Evolutionary conservation across 2,888 invertebrate genomes (phyloP).

Genomic region (Pterostichus madidus): DNA sequence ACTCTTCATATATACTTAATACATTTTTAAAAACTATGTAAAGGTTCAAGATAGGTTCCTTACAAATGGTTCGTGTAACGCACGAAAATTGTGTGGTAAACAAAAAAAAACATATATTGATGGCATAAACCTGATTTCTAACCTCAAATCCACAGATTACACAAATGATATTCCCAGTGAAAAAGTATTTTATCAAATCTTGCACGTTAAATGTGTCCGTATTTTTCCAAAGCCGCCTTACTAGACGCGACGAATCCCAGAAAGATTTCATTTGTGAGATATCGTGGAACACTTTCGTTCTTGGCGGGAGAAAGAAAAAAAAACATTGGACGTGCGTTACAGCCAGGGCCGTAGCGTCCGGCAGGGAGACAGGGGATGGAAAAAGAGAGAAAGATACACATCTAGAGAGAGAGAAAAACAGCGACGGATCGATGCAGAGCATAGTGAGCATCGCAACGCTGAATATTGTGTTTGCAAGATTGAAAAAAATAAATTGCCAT

Average conservation of each 20-base stretch:
- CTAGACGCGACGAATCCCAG: constrained; percentile 60
- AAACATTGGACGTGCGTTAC: constrained; percentile 16
- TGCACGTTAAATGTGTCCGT: constrained; percentile 51
- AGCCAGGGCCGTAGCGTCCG: background rate
- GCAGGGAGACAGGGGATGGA: background rate
- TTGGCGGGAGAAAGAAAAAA: constrained; percentile 50
- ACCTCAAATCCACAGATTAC: constrained; percentile 38
- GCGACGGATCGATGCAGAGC: constrained; percentile 51
- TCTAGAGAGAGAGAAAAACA: constrained; percentile 3
- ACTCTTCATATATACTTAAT: too few species aligned
- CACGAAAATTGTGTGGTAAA: constrained; percentile 10
- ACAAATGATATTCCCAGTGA: constrained; percentile 56
- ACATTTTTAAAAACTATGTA: too few species aligned
- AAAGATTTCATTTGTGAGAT: constrained; percentile 66
- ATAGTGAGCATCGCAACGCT: constrained; percentile 51
- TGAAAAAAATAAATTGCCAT: constrained; percentile 62
- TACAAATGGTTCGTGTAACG: background rate
- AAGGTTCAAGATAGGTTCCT: background rate
- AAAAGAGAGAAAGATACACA: background rate
- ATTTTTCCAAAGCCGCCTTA: constrained; percentile 43
- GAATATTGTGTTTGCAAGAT: constrained; percentile 61
- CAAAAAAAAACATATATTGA: constrained; percentile 28
- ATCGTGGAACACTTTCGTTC: constrained; percentile 59
- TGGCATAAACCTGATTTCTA: constrained; percentile 14
- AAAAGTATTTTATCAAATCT: constrained; percentile 65